Conservation (phyloP, 2,113 vertebrate species). For the Xyrauchen texanus region DNA sequence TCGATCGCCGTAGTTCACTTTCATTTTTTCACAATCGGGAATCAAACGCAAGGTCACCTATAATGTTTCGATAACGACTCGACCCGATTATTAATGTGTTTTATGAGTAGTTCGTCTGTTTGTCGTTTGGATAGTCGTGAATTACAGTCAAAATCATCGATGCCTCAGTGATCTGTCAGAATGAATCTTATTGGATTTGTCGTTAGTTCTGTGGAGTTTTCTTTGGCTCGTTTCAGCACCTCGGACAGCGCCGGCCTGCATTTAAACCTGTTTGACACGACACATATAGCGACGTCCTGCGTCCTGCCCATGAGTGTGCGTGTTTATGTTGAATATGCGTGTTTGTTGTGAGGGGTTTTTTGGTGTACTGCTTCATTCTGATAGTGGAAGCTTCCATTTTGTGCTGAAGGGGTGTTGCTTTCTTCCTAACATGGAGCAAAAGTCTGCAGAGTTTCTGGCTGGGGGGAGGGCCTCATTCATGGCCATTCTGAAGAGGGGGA, state of each 20-base stretch:
- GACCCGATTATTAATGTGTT: no score
- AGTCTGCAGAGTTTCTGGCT: slow-evolving; percentile 91
- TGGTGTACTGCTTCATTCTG: slow-evolving; percentile 62
- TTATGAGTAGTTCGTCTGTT: no score
- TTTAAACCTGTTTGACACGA: slow-evolving; percentile 46
- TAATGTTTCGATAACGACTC: not conserved
- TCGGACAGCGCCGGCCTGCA: slow-evolving; percentile 67
- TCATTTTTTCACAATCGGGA: slow-evolving; percentile 57
- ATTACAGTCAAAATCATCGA: no score
- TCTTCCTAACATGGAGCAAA: slow-evolving; percentile 85
- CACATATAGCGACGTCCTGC: not conserved
- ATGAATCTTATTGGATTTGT: no score
- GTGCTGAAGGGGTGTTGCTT: slow-evolving; percentile 81
- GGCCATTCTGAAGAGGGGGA: slow-evolving; percentile 74
- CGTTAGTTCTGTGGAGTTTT: no score
- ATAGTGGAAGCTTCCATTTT: slow-evolving; percentile 99
- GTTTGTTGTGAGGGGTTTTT: slow-evolving; percentile 62
- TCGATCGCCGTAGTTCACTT: slow-evolving; percentile 71
- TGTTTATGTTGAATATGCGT: slow-evolving; percentile 4
- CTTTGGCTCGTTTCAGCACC: slow-evolving; percentile 62
- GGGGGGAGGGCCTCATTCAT: slow-evolving; percentile 90
- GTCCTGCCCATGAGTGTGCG: no score
- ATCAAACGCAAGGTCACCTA: slow-evolving; percentile 38
- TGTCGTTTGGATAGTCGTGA: no score
- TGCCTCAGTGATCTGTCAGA: no score